phyloP scores from a whole-genome alignment of 2,113 vertebrate genomes.

The Syrrhaptes paradoxus region DNA sequence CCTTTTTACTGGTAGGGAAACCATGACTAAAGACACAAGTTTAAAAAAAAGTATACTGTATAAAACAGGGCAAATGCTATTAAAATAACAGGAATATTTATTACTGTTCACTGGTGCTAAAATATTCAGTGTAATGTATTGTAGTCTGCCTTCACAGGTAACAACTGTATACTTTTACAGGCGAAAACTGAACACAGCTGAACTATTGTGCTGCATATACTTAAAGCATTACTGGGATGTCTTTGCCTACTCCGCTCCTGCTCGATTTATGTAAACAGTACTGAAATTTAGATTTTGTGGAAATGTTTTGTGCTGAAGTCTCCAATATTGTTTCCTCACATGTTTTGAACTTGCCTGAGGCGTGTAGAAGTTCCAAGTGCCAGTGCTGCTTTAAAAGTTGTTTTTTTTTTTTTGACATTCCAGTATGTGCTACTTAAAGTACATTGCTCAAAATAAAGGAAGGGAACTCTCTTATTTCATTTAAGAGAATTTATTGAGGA shows the following conservation, averaged over 20 bases:
- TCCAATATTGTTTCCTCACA: background rate
- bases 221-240: background rate
- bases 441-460: background rate
- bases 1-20: background rate
- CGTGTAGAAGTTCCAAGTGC: background rate
- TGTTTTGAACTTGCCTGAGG: background rate
- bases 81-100: background rate
- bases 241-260: background rate
- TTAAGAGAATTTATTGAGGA: background rate
- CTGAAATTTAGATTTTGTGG: background rate
- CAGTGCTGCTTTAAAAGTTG: background rate
- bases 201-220: background rate
- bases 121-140: background rate
- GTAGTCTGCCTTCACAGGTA: background rate
- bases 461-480: background rate
- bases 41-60: background rate
- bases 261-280: background rate
- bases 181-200: background rate
- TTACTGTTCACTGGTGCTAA: fast-evolving
- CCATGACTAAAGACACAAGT: background rate
- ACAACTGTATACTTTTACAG: background rate
- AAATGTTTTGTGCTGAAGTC: fast-evolving
- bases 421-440: background rate
- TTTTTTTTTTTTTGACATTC: background rate
- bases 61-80: background rate